Conservation (phyloP, 2,797 vertebrate species). For the Anguilla pacifica region DNA sequence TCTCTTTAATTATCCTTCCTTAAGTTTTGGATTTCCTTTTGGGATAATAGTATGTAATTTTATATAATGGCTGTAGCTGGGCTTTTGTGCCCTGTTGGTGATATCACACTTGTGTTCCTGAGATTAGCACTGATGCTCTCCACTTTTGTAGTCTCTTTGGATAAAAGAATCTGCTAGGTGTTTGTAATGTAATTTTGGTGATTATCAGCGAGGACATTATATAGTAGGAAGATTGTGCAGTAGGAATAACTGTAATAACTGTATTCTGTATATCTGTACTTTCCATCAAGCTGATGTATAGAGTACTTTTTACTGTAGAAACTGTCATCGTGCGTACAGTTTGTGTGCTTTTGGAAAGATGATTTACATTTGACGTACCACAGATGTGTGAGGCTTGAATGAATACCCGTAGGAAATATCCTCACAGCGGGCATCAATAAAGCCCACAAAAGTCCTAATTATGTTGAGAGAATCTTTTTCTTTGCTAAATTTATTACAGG, state of each 20-base stretch:
- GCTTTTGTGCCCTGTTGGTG: background rate
- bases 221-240: background rate
- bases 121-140: background rate
- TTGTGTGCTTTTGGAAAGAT: background rate
- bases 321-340: background rate
- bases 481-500: no score
- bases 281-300: no score
- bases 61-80: background rate
- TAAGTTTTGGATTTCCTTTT: background rate
- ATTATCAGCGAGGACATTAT: background rate
- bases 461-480: no score
- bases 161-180: background rate
- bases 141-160: background rate
- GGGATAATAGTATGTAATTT: background rate
- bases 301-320: no score
- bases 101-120: background rate
- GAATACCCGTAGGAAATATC: no score
- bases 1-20: background rate
- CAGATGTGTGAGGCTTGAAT: no score
- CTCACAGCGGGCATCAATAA: no score
- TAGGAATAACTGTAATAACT: background rate
- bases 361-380: no score
- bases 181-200: background rate
- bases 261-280: background rate
- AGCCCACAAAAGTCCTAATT: no score